phyloP scores from a whole-genome alignment of 2,113 vertebrate genomes.

The Dendrocopos noguchii region DNA sequence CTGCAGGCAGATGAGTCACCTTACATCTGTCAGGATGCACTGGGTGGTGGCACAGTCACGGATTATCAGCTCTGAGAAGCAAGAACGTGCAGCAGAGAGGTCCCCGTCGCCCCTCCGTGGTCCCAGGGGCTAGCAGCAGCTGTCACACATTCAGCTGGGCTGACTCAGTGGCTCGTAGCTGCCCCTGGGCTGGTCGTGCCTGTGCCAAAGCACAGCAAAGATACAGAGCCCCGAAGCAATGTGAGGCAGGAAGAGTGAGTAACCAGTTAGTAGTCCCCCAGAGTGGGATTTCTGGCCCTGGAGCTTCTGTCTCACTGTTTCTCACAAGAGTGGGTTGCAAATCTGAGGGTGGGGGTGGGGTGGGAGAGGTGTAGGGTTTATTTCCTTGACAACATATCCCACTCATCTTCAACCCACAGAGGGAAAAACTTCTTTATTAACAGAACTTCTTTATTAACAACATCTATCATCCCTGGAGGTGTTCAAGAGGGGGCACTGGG shows the following conservation, averaged over 20 bases:
- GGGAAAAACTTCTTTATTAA: not conserved
- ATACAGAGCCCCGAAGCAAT: not conserved
- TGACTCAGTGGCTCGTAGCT: not conserved
- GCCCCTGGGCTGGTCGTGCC: not conserved
- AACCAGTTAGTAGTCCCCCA: not conserved
- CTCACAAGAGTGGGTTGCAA: not conserved
- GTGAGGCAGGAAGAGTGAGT: not conserved
- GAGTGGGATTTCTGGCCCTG: not conserved
- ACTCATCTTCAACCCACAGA: not conserved
- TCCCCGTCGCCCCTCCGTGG: not conserved
- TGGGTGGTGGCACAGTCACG: not conserved
- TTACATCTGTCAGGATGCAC: not conserved
- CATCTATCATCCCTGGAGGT: too few species aligned
- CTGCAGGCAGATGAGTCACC: constrained; percentile 23
- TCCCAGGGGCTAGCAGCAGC: not conserved
- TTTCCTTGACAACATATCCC: not conserved
- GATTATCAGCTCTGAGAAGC: not conserved
- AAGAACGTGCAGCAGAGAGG: not conserved
- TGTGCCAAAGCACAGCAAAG: not conserved
- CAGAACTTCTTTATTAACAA: not conserved
- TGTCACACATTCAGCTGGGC: not conserved
- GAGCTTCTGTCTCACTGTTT: not conserved
- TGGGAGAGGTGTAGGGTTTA: too few species aligned
- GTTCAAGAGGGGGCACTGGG: too few species aligned
- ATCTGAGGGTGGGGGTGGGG: not conserved